Percentiles rank a stretch among this genome's conserved stretches.
Evolutionary conservation across 2,797 vertebrate genomes (phyloP).

Genomic region (Carduelis carduelis): DNA sequence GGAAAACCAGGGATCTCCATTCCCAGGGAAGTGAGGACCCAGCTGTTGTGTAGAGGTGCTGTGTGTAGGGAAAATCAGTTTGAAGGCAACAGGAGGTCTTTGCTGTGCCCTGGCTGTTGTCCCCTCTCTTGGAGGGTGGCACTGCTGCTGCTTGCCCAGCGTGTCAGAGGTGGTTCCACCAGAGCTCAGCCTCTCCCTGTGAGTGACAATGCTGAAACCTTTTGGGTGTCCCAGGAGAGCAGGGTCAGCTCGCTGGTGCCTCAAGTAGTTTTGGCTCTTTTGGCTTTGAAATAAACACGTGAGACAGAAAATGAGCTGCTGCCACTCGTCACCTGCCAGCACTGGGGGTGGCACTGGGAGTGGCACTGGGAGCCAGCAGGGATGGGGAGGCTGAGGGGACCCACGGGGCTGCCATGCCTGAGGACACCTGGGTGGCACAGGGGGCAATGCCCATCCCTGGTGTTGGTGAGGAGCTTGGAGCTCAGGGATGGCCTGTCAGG

Average conservation of each 20-base stretch:
- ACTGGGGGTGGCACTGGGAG: fast-evolving
- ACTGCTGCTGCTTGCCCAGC: fast-evolving
- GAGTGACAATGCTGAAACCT: fast-evolving
- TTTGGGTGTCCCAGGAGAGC: not conserved
- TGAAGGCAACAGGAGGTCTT: not conserved
- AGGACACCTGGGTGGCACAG: not conserved
- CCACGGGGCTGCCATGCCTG: fast-evolving
- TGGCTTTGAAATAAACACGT: fast-evolving
- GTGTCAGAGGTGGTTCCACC: not conserved
- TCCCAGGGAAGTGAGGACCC: fast-evolving
- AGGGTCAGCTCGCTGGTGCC: not conserved
- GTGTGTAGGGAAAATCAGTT: not conserved
- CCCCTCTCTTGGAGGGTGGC: not conserved
- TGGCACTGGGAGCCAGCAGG: fast-evolving
- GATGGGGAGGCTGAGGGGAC: not conserved
- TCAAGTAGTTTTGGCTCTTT: not conserved
- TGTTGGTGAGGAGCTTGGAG: fast-evolving
- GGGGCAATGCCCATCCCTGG: fast-evolving
- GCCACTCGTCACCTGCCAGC: fast-evolving
- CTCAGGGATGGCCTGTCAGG: fast-evolving
- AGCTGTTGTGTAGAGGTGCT: fast-evolving
- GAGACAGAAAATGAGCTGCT: fast-evolving
- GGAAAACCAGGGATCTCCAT: not conserved
- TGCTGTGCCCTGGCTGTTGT: not conserved
- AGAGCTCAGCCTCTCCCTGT: fast-evolving